Evolutionary conservation across 2,113 vertebrate genomes (phyloP).

Genomic region (Hydropotes inermis): DNA sequence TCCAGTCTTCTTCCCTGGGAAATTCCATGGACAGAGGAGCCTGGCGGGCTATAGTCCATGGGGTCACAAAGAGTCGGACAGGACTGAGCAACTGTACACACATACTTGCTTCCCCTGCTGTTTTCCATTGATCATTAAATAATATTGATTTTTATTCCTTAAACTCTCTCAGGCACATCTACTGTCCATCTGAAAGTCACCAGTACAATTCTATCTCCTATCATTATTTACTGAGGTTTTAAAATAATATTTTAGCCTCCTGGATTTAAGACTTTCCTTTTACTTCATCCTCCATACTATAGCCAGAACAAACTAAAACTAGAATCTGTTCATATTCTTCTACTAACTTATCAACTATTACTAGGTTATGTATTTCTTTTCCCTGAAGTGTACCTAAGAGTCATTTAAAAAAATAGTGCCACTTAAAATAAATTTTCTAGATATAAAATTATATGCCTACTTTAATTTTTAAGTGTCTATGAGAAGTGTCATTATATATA

Average conservation of each 20-base stretch:
- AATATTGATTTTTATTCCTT: not conserved
- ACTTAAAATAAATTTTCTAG: not conserved
- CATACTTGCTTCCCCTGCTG: fast-evolving
- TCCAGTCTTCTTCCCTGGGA: not conserved
- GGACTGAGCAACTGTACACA: not conserved
- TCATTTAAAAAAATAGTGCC: not conserved
- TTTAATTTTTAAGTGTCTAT: not conserved
- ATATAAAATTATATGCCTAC: not conserved
- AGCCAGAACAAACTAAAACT: not conserved
- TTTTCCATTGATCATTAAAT: not conserved
- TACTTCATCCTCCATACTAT: not conserved
- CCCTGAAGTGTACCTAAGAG: not conserved
- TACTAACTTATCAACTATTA: not conserved
- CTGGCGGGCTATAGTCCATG: not conserved
- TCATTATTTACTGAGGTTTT: not conserved
- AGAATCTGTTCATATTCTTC: not conserved
- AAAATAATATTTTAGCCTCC: not conserved
- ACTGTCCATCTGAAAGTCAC: not conserved
- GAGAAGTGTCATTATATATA: not conserved
- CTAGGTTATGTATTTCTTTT: not conserved
- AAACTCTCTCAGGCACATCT: not conserved
- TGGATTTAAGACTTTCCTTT: not conserved
- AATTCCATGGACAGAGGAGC: not conserved
- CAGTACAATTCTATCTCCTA: not conserved
- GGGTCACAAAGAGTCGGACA: not conserved